Evolutionary conservation across 2,113 vertebrate species (phyloP), one percentile per base, ranked within the genome.

Genomic region (Gambusia holbrooki): DNA sequence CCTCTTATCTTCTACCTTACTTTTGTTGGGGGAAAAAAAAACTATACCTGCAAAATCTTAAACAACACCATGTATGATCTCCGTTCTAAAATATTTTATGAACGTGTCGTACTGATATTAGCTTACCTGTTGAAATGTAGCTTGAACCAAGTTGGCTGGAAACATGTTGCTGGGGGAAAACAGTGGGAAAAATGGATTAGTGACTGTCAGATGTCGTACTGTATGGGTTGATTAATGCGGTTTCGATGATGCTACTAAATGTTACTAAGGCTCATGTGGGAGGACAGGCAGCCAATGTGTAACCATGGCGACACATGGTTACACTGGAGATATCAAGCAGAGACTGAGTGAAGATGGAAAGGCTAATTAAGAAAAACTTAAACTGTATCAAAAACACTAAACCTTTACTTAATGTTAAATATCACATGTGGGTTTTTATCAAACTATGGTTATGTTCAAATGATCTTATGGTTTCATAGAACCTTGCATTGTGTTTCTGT

Each of bases 121-220:
- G 11, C 91, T 92, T 71, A 98, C 97, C 96, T 99, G 97, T 88
- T 99, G 97, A 94, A 99, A 99, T 28, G 97, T 98, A 68, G 98
- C 97, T 92, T 99, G 96, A 77, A 99, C 96, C 90, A 99, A 92
- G 90, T 99, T 99, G 86, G 97, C 96, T 74, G 98, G 98, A 84
- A 99, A 99, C 97, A 99, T 99, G 92, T 99, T 99, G 91, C 98
- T 99, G 90, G 58, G 89, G 89, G 92, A 90, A 87, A 93, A 13
- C 88, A 63, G 48, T 78, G 27, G 4, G 73, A 9, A 77, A 29
- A 73, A 65, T 30, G 28, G 10, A 27, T 77, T 7, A 48, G 45
- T 45, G 19, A 29, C 37, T 67, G 37, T 67, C 15, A 45, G 12
- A 10, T 45, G 6, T 67, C 7, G 5, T 0, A 10, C 25, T 2